phyloP scores from a whole-genome alignment of 2,888 invertebrate genomes.

The Hipparchia sbordonii region DNA sequence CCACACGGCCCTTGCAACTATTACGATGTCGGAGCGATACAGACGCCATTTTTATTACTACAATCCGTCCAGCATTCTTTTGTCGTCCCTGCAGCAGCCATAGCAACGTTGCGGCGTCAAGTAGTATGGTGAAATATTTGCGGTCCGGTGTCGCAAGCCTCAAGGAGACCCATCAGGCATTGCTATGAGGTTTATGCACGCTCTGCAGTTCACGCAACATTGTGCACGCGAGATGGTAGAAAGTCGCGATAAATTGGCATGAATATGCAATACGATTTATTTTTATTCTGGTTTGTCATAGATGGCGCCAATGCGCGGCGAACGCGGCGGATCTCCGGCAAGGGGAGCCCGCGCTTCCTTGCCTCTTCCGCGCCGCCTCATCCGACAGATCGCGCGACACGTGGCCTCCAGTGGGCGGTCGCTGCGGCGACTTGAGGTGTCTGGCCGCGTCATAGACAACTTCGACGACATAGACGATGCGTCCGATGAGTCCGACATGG shows the following conservation, averaged over 20 bases:
- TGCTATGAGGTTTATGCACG: no score
- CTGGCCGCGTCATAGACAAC: slow-evolving; percentile 78
- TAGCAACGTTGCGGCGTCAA: no score
- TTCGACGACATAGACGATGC: slow-evolving; percentile 75
- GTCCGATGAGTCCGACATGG: slow-evolving; percentile 74
- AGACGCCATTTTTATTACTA: no score
- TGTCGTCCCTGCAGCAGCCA: no score
- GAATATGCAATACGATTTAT: neutral
- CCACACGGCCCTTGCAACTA: no score
- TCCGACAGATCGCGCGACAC: slow-evolving; percentile 77
- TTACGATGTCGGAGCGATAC: no score
- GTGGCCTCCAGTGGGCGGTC: slow-evolving; percentile 79
- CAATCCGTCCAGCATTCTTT: no score
- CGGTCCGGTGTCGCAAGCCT: no score
- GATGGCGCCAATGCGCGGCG: slow-evolving; percentile 82
- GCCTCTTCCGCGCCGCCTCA: slow-evolving; percentile 75
- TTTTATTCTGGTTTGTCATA: slow-evolving; percentile 37
- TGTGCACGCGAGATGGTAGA: no score
- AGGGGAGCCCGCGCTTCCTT: slow-evolving; percentile 77
- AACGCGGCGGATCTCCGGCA: slow-evolving; percentile 76
- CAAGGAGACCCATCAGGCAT: no score
- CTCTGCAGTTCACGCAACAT: no score
- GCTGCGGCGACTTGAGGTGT: slow-evolving; percentile 76
- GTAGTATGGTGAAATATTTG: no score
- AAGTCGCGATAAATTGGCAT: neutral